Evolutionary conservation across 1,140 invertebrate species (phyloP), one percentile per base, ranked within the genome.

Genomic region (Drosophila miranda): DNA sequence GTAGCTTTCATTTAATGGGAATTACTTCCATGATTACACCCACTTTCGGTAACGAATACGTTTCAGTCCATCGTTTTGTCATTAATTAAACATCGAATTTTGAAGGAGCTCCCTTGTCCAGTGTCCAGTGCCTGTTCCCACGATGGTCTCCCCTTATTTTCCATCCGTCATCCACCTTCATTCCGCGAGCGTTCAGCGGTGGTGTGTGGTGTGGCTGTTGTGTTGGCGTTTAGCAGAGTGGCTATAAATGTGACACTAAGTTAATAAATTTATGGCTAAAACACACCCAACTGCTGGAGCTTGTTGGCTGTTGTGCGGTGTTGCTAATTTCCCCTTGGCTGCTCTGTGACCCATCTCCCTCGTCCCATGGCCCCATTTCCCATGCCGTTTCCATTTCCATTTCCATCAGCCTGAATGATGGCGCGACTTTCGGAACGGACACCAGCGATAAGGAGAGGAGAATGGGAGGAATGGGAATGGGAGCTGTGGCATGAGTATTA

Each of bases 231-330:
- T 66, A 42, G 66, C 67, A 60, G 71, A 86, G 80, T 66, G 81
- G 68, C 80, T 66, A 82, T 86, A 87, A 86, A 86, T 81, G 82
- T 87, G 82, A 87, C 82, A 86, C 82, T 87, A 87, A 86, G 82
- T 82, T 86, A 86, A 86, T 86, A 86, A 87, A 86, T 87, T 86
- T 86, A 86, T 87, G 82, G 66, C 82, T 63, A 69, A 87, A 87
- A 87, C 82, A 86, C 82, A 87, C 82, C 82, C 78, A 82, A 66
- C 78, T 62, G 61, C 79, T 55, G 60, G 41, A 60, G 54, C 16
- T 41, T 71, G 66, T 54, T 76, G 57, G 52, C 49, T 76, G 57
- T 45, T 72, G 57, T 55, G 58, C 54, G 73, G 59, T 61, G 60
- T 23, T 56, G 66, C 60, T 77, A 63, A 73, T 73, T 73, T 73